phyloP scores from a whole-genome alignment of 2,797 vertebrate genomes.

The Xyrichtys novacula region DNA sequence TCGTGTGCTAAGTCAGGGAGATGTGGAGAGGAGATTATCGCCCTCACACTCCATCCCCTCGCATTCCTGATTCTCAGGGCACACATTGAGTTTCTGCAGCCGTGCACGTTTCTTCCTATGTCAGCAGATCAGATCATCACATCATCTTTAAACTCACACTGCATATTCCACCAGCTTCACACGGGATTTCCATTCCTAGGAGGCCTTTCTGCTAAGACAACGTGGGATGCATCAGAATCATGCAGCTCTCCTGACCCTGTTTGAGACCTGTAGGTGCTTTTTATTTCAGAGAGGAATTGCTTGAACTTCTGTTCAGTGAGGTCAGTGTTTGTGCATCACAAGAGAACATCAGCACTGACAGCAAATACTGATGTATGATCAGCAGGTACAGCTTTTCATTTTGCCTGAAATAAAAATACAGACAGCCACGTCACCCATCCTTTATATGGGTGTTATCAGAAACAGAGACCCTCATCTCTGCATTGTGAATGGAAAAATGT shows the following conservation, averaged over 20 bases:
- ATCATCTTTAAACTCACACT: constrained; percentile 76
- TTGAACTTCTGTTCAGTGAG: constrained; percentile 41
- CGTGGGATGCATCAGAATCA: constrained; percentile 45
- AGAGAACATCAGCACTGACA: constrained; percentile 5
- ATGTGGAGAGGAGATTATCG: constrained; percentile 36
- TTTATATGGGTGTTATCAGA: neutral
- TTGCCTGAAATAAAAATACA: constrained; percentile 1
- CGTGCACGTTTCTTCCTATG: constrained; percentile 55
- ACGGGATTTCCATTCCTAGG: constrained; percentile 54
- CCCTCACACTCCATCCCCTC: constrained; percentile 7
- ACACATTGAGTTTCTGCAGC: constrained; percentile 62
- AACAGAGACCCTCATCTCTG: neutral
- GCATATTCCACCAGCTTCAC: constrained; percentile 60
- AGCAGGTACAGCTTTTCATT: constrained; percentile 3
- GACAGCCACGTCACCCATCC: neutral
- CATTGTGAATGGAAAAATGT: neutral
- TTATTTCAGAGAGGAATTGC: constrained; percentile 45
- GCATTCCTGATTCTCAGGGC: constrained; percentile 30
- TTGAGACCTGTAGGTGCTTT: constrained; percentile 46
- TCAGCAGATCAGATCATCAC: constrained; percentile 63
- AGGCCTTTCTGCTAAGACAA: constrained; percentile 54
- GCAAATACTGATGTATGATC: constrained; percentile 13
- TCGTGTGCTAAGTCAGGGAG: constrained; percentile 42
- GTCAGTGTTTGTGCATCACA: constrained; percentile 45
- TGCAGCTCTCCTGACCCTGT: constrained; percentile 46